These are phyloP conservation scores for Varanus salvator DNA, from an alignment of 2,113 vertebrate species.

Conservation along the genomic window DNA sequence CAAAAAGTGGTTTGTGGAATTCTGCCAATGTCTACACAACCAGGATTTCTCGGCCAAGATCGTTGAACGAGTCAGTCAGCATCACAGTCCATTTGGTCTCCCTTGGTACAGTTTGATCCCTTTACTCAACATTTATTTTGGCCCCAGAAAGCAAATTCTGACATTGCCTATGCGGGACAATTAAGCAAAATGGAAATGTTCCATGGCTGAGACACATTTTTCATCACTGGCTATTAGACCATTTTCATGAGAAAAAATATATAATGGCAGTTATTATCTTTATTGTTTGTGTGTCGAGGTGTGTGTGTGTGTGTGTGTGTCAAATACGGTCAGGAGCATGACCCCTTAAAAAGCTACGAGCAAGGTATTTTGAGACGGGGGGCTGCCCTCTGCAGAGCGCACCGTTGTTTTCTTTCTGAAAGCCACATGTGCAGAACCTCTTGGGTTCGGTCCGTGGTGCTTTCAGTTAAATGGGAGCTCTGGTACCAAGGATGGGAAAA, in stretches of 20 bases:
- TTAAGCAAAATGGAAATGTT: conserved; percentile 28
- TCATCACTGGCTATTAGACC: background rate
- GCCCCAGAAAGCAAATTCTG: conserved; percentile 42
- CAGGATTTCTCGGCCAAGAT: background rate
- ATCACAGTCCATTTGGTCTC: conserved; percentile 46
- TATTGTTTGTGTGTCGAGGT: background rate
- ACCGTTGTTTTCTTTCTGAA: too few species aligned
- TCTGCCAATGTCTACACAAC: conserved; percentile 25
- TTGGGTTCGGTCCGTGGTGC: too few species aligned
- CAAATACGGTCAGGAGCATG: background rate
- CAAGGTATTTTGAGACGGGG: background rate
- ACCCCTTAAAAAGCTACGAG: background rate
- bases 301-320: background rate
- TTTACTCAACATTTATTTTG: conserved; percentile 26
- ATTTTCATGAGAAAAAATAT: conserved; percentile 25
- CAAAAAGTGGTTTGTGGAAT: background rate
- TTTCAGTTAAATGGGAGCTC: too few species aligned
- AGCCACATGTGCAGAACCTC: too few species aligned
- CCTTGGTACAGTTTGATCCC: conserved; percentile 31
- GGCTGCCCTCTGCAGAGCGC: too few species aligned
- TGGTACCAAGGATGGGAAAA: background rate
- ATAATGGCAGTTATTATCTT: conserved; percentile 1
- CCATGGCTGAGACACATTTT: conserved; percentile 6
- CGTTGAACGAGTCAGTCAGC: conserved; percentile 5
- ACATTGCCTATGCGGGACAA: conserved; percentile 24